Conservation (phyloP, 2,888 invertebrate genomes). For the Lamproptera curius region DNA sequence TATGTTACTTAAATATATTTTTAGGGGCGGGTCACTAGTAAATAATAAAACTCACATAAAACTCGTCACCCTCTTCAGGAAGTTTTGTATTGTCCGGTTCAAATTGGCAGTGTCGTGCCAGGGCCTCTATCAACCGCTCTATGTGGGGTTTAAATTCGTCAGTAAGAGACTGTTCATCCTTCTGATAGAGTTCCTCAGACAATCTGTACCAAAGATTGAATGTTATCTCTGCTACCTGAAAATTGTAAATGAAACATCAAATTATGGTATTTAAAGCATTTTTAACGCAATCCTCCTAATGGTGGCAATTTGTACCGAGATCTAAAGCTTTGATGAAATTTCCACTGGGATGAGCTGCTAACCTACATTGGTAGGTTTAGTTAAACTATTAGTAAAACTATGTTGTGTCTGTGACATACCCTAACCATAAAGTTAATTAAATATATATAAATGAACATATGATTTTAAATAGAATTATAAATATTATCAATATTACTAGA, state of each 20-base stretch:
- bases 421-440: too few relatives aligned
- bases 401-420: too few relatives aligned
- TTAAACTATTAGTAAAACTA: too few relatives aligned
- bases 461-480: too few relatives aligned
- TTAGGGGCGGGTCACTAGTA: too few relatives aligned
- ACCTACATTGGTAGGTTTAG: too few relatives aligned
- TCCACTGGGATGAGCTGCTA: conserved; percentile 91
- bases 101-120: conserved; percentile 96
- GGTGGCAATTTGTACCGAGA: conserved; percentile 87
- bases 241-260: neutral
- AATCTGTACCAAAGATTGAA: conserved; percentile 98
- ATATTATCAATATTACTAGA: too few relatives aligned
- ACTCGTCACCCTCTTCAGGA: conserved; percentile 90
- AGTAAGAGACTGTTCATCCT: conserved; percentile 88
- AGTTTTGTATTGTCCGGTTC: conserved; percentile 95
- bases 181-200: conserved; percentile 95
- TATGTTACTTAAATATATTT: too few relatives aligned
- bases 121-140: conserved; percentile 91
- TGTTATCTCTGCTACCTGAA: conserved; percentile 87
- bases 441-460: too few relatives aligned
- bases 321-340: conserved; percentile 90
- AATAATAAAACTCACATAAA: conserved; percentile 74
- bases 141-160: conserved; percentile 93
- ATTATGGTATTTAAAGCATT: too few relatives aligned
- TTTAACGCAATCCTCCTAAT: conserved; percentile 90